These are phyloP conservation scores for Austrofundulus limnaeus DNA, from an alignment of 2,113 vertebrate species.

Conservation along the genomic window DNA sequence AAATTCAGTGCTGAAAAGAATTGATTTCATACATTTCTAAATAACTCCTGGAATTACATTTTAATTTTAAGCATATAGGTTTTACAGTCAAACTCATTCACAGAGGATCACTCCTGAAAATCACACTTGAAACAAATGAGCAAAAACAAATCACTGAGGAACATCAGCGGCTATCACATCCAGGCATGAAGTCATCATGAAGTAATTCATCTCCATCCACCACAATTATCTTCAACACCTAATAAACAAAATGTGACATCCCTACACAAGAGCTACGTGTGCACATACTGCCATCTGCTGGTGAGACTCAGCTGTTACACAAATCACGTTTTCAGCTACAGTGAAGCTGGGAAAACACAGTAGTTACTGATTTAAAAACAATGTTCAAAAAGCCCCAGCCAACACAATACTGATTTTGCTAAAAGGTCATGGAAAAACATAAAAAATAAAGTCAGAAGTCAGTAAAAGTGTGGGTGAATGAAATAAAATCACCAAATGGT, in stretches of 20 bases:
- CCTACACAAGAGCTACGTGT: neutral
- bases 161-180: too few species aligned
- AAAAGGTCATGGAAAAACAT: too few species aligned
- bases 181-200: neutral
- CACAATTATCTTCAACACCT: neutral
- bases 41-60: too few species aligned
- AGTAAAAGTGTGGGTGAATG: too few species aligned
- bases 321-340: conserved; percentile 1
- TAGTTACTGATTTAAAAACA: neutral
- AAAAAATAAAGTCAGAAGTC: too few species aligned
- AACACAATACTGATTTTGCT: too few species aligned
- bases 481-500: too few species aligned
- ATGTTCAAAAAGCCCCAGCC: neutral
- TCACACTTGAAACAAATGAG: neutral
- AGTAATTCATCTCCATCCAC: neutral
- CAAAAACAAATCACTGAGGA: neutral
- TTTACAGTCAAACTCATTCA: neutral
- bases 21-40: neutral
- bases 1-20: neutral
- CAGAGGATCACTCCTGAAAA: neutral
- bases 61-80: neutral
- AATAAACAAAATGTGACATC: conserved; percentile 23
- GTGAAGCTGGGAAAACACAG: too few species aligned
- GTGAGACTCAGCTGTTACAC: conserved; percentile 28
- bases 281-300: conserved; percentile 72